Base-by-base conservation (phyloP, 2,888 invertebrate species). In the Microlaimidae sp. region DNA sequence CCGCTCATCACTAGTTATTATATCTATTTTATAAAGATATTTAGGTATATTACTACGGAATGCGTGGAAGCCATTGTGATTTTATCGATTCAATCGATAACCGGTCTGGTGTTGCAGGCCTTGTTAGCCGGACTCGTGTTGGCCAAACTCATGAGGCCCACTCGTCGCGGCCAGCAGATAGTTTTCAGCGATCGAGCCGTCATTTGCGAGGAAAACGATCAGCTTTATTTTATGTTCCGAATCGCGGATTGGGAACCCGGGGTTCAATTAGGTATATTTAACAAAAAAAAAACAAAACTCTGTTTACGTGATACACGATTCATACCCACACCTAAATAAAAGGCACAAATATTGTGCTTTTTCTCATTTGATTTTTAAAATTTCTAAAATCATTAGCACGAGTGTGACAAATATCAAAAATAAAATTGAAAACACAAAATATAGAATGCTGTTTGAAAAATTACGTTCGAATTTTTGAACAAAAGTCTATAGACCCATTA, bases 121-220 rank as follows among this genome's bases (percentile, higher is more conserved):
- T 26, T 46, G 17, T n/a, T 52, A 2, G 23, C 45, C 45, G 52
- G 28, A 21, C 13, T 52, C 4, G 29, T 52, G 5, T 45, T 46
- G 45, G 52, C 52, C 4, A 46, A 43, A 24, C n/a, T 52, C 28
- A 13, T 52, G 4, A 21, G 52, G 29, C 52, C 52, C 28, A 52
- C 27, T 21, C 7, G 26, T 3, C 45, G 52, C 3, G 45, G 45
- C 21, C 24, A 52, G 21, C 45, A 45, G n/a, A 24, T 52, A n/a
- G 7, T 52, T 13, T 52, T 52, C 52, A 46, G 45, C 23, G 7
- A 23, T 13, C 19, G 19, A 3, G 52, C 52, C 3, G 26, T 25
- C 24, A 46, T 51, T 13, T 10, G 4, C 23, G 41, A 4, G 21
- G 42, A 51, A 41, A 27, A 47, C 47, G 23, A 19, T 5, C 4